Evolutionary conservation across 2,797 vertebrate species (phyloP).

Genomic region (Parauchenoglanis punctatus): DNA sequence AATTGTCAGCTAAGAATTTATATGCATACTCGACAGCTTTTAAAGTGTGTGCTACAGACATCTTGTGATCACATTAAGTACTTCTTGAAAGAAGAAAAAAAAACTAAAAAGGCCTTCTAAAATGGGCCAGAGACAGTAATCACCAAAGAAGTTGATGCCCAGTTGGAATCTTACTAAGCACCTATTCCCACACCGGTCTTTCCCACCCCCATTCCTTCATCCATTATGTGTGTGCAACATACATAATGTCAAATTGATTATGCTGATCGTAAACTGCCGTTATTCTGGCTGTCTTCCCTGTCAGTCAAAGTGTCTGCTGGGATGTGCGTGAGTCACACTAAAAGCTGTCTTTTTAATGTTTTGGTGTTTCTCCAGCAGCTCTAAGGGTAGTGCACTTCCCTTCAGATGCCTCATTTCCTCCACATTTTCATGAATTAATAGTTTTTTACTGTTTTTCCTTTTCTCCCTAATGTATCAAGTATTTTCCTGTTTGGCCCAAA

Average conservation of each 20-base stretch:
- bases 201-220: conserved; percentile 45
- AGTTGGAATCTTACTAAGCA: conserved; percentile 63
- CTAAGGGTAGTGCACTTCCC: conserved; percentile 64
- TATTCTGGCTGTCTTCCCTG: conserved; percentile 71
- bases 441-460: conserved; percentile 80
- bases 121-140: conserved; percentile 57
- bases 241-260: conserved; percentile 84
- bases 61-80: conserved; percentile 63
- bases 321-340: conserved; percentile 71
- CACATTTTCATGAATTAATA: conserved; percentile 76
- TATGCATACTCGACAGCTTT: conserved; percentile 69
- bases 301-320: conserved; percentile 73
- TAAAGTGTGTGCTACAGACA: conserved; percentile 69
- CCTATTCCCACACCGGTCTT: conserved; percentile 50
- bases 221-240: conserved; percentile 69
- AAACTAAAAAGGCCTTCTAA: conserved; percentile 54
- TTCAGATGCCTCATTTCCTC: conserved; percentile 62
- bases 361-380: conserved; percentile 64
- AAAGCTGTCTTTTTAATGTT: conserved; percentile 78
- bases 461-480: conserved; percentile 66
- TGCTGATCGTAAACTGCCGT: conserved; percentile 78
- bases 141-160: conserved; percentile 59
- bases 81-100: conserved; percentile 57
- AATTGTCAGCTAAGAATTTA: conserved; percentile 63
- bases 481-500: conserved; percentile 61